Conservation (phyloP, 2,797 vertebrate species). For the Rhodeus uyekii region DNA sequence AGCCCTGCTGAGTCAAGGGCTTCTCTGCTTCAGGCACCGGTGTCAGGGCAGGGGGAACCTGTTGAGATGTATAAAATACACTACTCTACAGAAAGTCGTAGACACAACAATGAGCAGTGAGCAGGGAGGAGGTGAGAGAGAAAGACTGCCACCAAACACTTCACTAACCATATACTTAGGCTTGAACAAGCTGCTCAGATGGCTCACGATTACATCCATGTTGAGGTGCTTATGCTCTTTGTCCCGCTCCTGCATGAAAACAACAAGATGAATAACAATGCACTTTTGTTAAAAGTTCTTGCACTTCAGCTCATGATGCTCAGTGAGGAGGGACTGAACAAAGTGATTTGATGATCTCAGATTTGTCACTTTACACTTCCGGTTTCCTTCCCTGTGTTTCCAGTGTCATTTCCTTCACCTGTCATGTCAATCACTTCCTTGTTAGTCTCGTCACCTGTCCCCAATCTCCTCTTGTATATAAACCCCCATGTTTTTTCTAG, state of each 20-base stretch:
- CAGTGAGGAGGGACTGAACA: neutral
- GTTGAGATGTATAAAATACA: conserved; percentile 52
- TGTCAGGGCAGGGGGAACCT: conserved; percentile 78
- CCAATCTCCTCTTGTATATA: too few species aligned
- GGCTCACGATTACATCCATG: conserved; percentile 82
- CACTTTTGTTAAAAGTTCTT: neutral
- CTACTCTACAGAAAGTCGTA: conserved; percentile 40
- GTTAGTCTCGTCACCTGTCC: too few species aligned
- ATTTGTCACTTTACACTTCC: too few species aligned
- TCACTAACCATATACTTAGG: conserved; percentile 82
- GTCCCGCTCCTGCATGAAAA: conserved; percentile 70
- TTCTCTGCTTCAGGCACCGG: conserved; percentile 81
- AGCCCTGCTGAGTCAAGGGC: conserved; percentile 88
- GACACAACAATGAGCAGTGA: neutral
- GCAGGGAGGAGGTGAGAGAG: neutral
- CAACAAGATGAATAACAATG: neutral
- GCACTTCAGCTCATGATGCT: neutral
- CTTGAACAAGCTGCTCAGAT: conserved; percentile 86
- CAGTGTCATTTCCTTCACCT: too few species aligned
- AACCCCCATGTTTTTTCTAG: too few species aligned
- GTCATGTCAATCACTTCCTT: too few species aligned
- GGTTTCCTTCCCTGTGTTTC: too few species aligned
- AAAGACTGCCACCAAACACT: neutral
- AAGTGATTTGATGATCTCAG: neutral
- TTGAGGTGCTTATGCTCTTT: conserved; percentile 70